These are phyloP conservation scores for Mesoligia furuncula DNA, from an alignment of 2,888 invertebrate genomes.

Conservation along the genomic window DNA sequence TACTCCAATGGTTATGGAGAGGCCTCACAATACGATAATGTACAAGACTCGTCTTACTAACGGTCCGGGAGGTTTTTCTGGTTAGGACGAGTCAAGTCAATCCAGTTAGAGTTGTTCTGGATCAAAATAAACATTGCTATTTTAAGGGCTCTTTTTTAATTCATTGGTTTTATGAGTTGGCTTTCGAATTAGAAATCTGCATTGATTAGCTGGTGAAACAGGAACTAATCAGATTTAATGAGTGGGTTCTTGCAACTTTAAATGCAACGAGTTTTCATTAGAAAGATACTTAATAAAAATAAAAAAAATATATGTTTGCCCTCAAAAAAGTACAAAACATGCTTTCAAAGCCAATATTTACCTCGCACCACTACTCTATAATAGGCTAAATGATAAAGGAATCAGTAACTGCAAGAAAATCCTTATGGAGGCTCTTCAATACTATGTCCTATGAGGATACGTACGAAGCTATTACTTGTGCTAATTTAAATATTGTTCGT, in stretches of 20 bases:
- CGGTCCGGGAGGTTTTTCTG: slow-evolving; percentile 40
- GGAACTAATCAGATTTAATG: slow-evolving; percentile 8
- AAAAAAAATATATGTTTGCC: no score
- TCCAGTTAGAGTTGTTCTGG: slow-evolving; percentile 43
- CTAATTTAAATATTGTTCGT: no score
- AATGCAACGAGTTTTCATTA: not conserved
- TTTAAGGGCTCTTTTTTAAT: slow-evolving; percentile 20
- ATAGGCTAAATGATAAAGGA: no score
- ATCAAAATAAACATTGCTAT: slow-evolving; percentile 52
- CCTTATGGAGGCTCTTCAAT: no score
- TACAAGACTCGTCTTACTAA: slow-evolving; percentile 40
- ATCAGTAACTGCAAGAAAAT: no score
- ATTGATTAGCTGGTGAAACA: not conserved
- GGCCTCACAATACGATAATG: slow-evolving; percentile 40
- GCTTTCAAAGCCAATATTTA: no score
- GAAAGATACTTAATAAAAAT: no score
- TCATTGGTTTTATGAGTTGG: slow-evolving; percentile 2
- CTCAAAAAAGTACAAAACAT: no score
- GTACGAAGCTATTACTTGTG: no score
- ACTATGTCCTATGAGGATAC: no score
- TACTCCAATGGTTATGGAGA: not conserved
- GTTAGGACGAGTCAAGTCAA: slow-evolving; percentile 27
- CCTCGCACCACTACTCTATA: no score
- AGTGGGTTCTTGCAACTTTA: not conserved
- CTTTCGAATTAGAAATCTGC: slow-evolving; percentile 18